phyloP scores from a whole-genome alignment of 2,888 invertebrate species.

The Leptothorax acervorum region DNA sequence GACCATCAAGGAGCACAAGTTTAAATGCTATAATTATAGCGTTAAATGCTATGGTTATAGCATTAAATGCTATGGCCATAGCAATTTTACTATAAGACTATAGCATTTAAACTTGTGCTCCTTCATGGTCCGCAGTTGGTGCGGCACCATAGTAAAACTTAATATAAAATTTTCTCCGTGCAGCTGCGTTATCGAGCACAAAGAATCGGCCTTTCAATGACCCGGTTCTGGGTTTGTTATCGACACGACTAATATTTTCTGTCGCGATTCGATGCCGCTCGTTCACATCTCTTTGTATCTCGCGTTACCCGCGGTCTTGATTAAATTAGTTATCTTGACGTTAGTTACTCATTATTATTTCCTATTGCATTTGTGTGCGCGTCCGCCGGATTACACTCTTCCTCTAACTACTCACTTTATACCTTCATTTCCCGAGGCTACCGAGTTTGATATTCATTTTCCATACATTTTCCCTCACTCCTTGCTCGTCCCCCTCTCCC shows the following conservation, averaged over 20 bases:
- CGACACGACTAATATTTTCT: conserved; percentile 46
- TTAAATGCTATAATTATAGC: too few relatives aligned
- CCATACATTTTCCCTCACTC: neutral
- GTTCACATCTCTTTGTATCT: conserved; percentile 29
- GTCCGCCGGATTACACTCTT: neutral
- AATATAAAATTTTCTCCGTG: too few relatives aligned
- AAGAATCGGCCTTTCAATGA: conserved; percentile 44
- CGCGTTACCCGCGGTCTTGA: neutral
- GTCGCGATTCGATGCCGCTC: conserved; percentile 17
- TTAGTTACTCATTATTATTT: conserved; percentile 27
- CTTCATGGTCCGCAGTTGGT: too few relatives aligned
- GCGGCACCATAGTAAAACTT: too few relatives aligned
- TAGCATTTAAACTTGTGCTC: too few relatives aligned
- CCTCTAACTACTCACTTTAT: neutral
- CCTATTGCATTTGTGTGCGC: conserved; percentile 2
- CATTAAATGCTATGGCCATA: too few relatives aligned
- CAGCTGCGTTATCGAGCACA: conserved; percentile 15
- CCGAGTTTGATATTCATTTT: conserved; percentile 37
- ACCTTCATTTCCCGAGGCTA: conserved; percentile 19
- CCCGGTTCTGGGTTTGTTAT: conserved; percentile 24
- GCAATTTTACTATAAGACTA: too few relatives aligned
- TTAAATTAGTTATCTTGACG: conserved; percentile 35
- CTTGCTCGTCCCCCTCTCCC: too few relatives aligned
- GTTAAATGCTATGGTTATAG: too few relatives aligned
- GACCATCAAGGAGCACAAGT: too few relatives aligned